A percentile compares a stretch with the other conserved stretches of the same genome.
phyloP scores from a whole-genome alignment of 2,888 invertebrate genomes.

The Psylliodes chrysocephalus region DNA sequence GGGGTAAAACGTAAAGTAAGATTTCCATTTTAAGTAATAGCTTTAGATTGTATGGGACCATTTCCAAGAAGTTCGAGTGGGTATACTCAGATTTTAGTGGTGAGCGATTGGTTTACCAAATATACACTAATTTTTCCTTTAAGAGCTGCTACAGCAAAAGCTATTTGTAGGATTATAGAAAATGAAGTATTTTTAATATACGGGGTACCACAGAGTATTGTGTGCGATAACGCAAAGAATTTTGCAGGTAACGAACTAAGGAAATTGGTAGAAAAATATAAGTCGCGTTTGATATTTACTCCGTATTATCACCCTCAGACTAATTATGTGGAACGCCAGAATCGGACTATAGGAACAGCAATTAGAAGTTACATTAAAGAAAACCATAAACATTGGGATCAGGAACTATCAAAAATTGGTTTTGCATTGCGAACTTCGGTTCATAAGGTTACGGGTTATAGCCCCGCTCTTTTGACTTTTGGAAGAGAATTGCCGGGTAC shows the following conservation, averaged over 20 bases:
- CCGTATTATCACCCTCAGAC: neutral
- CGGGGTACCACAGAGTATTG: slow-evolving; percentile 39
- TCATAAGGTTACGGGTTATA: neutral
- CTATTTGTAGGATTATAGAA: slow-evolving; percentile 33
- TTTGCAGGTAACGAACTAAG: slow-evolving; percentile 23
- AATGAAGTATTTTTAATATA: slow-evolving; percentile 32
- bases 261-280: slow-evolving; percentile 9
- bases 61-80: slow-evolving; percentile 38
- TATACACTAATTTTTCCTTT: slow-evolving; percentile 31
- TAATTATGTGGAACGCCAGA: neutral
- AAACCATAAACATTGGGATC: neutral
- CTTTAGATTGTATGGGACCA: slow-evolving; percentile 41
- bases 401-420: neutral
- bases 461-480: slow-evolving; percentile 1
- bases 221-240: slow-evolving; percentile 41
- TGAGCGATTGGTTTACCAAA: slow-evolving; percentile 38
- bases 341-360: neutral
- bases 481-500: neutral
- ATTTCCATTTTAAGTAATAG: slow-evolving; percentile 42
- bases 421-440: neutral
- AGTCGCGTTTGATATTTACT: neutral
- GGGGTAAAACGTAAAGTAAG: slow-evolving; percentile 36
- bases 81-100: slow-evolving; percentile 34
- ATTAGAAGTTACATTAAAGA: neutral
- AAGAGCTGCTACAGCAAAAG: slow-evolving; percentile 17